Base-by-base conservation (phyloP, 37 sponge, comb jelly and placozoan species). In the Halichondria panicea region DNA sequence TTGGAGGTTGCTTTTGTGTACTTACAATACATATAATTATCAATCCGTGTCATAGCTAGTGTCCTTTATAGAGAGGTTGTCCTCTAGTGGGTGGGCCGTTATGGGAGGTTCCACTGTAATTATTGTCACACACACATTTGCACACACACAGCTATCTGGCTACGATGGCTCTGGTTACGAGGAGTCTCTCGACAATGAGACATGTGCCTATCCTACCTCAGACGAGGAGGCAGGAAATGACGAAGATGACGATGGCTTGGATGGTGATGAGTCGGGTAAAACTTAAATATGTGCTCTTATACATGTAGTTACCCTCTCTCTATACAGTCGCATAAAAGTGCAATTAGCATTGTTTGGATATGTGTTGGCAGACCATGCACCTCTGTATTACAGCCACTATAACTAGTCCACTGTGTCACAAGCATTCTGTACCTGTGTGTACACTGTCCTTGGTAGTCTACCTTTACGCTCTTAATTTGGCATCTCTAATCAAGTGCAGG, bases 211-310 rank as follows among this genome's bases (percentile, higher is more conserved):
- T 39, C 74, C 61, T 3, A 70, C 70, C 25, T 68, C 70, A 37
- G 83, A 82, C 21, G 82, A 79, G 46, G 80, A 79, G 30, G 82
- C 63, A 25, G 64, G 53, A 2, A 75, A 73, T 18, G 82, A 80
- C 3, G 81, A 65, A 24, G 77, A 77, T 5, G 66, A 77, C 8
- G 25, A 53, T 35, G 78, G 71, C 13, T 31, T 44, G 55, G 84
- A 83, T 6, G 84, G 38, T 4, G 82, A 81, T 41, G 82, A 70
- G 25, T 80, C 80, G 61, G 71, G 80, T 70, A 24, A 31, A 70
- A 25, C 11, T 36, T 64, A 36, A 9, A 12, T 35, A 36, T 64
- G 9, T 9, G 9, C 39, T 64, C 27, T 65, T 18, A 22, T 59
- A 22, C 36, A 24, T 66, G 13, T 36, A 15, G 21, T 63, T 21